Base-by-base conservation (phyloP, 2,888 invertebrate species). In the Melanophora roralis region DNA sequence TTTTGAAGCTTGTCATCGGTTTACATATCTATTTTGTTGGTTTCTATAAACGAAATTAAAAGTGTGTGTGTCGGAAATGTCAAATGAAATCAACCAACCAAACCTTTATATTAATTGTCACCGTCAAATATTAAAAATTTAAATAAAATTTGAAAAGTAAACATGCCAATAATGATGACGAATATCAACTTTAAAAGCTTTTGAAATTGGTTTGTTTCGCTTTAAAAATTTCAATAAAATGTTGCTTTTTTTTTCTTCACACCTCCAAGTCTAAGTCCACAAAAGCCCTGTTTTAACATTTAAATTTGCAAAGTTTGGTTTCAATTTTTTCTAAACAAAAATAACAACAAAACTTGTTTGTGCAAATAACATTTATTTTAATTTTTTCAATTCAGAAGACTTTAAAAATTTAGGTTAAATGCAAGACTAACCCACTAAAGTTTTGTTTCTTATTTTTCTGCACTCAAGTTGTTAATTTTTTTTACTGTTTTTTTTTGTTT, bases 391-490 rank as follows among this genome's bases (percentile, higher is more conserved):
- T 27, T 27, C 6, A 6, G 27, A 27, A 27, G 75, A 64, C 65
- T 75, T 64, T 68, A 72, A 67, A 74, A 76, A 82, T 81, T 82
- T 82, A 74, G 82, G 82, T 82, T 82, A 82, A 82, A 82, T 82
- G 82, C 82, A 76, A 78, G 81, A 82, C 82, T 82, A 82, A 82
- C 82, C 82, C 78, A 82, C 81, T 77, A 74, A 80, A 45, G 68
- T 64, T 65, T 57, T 69, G 34, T 64, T 78, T 73, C 53, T 53
- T 75, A 67, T 60, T 62, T 51, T 51, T 75, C 59, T 74, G n/a
- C 57, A 69, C 49, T 74, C 74, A 57, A 69, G 57, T 69, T 69
- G 38, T 64, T 36, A 51, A 8, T 21, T 47, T 40, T 57, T 45
- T 34, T 47, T 49, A 16, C 38, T 62, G 11, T 73, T 68, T 49